Percentiles rank a stretch among this genome's conserved stretches.
Conservation (phyloP, 2,888 invertebrate species). For the Drosophila macrospina region DNA sequence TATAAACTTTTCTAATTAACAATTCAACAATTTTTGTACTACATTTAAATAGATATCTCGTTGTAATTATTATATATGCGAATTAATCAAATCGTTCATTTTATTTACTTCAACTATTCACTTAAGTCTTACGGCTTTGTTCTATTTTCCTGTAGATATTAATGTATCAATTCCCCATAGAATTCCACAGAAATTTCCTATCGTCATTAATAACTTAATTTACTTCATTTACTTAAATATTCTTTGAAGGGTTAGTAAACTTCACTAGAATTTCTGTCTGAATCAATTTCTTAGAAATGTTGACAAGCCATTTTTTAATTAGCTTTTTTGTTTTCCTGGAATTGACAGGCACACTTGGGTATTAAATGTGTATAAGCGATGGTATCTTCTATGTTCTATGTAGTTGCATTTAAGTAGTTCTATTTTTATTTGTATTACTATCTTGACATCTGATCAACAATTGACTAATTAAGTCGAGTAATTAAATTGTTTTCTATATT, state of each 20-base stretch:
- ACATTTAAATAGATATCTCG: background rate
- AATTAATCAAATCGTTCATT: background rate
- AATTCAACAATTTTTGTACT: too few species aligned
- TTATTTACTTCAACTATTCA: background rate
- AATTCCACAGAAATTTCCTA: background rate
- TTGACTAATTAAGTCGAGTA: background rate
- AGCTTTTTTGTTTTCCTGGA: background rate
- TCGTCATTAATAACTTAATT: background rate
- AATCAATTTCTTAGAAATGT: conserved; percentile 2
- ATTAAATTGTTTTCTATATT: background rate
- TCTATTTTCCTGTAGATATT: background rate
- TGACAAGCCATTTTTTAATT: background rate
- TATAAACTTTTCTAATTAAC: too few species aligned
- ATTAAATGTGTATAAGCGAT: too few species aligned
- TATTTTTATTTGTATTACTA: background rate
- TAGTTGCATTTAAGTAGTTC: background rate
- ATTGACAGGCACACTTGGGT: background rate
- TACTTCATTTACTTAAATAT: background rate
- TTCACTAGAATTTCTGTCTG: background rate
- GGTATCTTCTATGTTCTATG: background rate
- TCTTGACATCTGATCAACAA: background rate
- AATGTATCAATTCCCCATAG: background rate
- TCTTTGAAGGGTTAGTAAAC: background rate
- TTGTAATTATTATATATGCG: background rate
- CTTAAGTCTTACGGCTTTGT: background rate